These are phyloP conservation scores for Flexamia atlantica DNA, from an alignment of 2,888 invertebrate genomes.

Conservation along the genomic window DNA sequence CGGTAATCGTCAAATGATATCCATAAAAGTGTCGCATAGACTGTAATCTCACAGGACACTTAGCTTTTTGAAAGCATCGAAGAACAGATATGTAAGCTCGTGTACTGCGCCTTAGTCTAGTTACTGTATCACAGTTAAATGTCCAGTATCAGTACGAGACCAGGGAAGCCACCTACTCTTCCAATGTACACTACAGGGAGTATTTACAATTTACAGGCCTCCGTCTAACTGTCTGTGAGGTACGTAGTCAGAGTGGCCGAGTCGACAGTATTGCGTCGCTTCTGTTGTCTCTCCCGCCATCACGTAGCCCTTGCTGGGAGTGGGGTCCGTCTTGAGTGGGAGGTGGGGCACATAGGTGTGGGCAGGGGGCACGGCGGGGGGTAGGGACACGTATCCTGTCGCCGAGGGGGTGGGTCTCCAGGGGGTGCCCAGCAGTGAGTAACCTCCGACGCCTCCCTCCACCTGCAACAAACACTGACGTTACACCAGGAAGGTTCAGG, in stretches of 20 bases:
- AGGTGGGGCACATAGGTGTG: conserved; percentile 56
- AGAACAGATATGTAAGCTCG: neutral
- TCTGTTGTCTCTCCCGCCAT: conserved; percentile 53
- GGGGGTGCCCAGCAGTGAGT: conserved; percentile 11
- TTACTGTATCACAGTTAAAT: conserved; percentile 20
- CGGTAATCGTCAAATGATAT: neutral
- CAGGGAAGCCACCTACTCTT: conserved; percentile 25
- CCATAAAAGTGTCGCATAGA: neutral
- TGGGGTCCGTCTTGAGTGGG: conserved; percentile 44
- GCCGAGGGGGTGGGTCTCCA: conserved; percentile 9
- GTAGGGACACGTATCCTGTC: conserved; percentile 43
- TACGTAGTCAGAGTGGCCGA: conserved; percentile 50
- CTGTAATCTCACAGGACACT: neutral
- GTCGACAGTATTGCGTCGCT: conserved; percentile 8
- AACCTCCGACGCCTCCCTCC: conserved; percentile 17
- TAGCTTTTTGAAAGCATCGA: conserved; percentile 42
- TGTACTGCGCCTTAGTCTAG: conserved; percentile 7
- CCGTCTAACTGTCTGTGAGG: conserved; percentile 60
- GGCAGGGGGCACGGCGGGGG: conserved; percentile 30
- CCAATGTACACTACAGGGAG: conserved; percentile 28
- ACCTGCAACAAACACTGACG: conserved; percentile 27
- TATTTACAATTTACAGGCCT: conserved; percentile 54
- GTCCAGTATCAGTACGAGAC: neutral
- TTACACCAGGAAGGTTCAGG: too few relatives aligned
- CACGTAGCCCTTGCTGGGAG: conserved; percentile 60